Percentiles rank a stretch among this genome's conserved stretches.
These are phyloP conservation scores for Phoebastria nigripes DNA, from an alignment of 2,797 vertebrate genomes.

Conservation along the genomic window DNA sequence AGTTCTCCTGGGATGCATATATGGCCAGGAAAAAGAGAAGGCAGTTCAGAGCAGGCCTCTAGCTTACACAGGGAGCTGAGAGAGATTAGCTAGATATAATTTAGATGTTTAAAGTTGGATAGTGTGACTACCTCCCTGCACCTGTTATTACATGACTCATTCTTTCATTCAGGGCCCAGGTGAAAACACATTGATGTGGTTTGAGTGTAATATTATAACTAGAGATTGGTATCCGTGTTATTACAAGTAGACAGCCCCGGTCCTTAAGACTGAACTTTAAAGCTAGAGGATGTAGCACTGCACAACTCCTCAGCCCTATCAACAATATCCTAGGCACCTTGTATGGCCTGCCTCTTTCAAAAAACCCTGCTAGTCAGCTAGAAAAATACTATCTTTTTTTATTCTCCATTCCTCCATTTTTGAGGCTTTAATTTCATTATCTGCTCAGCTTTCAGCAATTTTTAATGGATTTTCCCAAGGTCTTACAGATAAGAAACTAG, in stretches of 20 bases:
- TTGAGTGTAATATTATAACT: slow-evolving; percentile 45
- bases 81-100: slow-evolving; percentile 43
- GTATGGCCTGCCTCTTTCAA: neutral
- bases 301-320: neutral
- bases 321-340: neutral
- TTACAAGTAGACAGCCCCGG: neutral
- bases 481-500: neutral
- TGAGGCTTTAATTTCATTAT: neutral
- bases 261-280: slow-evolving; percentile 1
- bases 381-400: neutral
- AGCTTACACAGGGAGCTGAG: neutral
- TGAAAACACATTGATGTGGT: slow-evolving; percentile 59
- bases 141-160: slow-evolving; percentile 59
- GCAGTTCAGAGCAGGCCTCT: neutral
- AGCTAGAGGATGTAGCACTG: neutral
- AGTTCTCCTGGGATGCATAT: neutral
- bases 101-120: slow-evolving; percentile 37
- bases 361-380: neutral
- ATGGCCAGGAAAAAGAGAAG: neutral
- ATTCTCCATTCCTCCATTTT: neutral
- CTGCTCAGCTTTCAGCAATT: neutral
- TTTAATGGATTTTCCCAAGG: neutral
- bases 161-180: slow-evolving; percentile 41
- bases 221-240: slow-evolving; percentile 28
- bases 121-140: slow-evolving; percentile 38